Percentiles rank a stretch among this genome's conserved stretches.
These are phyloP conservation scores for Drepana falcataria DNA, from an alignment of 2,888 invertebrate species.

Conservation along the genomic window DNA sequence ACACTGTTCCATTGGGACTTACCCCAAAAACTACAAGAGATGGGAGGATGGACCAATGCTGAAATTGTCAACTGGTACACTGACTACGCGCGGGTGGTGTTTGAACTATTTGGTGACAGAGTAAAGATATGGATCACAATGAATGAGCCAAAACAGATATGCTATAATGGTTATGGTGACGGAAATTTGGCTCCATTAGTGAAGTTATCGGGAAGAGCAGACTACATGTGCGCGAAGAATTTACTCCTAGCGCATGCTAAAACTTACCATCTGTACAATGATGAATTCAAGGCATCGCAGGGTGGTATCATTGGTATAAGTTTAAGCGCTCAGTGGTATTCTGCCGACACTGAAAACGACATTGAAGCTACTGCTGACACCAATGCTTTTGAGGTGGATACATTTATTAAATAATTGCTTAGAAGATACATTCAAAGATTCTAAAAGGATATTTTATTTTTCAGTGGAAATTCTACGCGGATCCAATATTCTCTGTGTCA, in stretches of 20 bases:
- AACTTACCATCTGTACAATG: slow-evolving; percentile 53
- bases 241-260: slow-evolving; percentile 74
- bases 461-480: slow-evolving; percentile 75
- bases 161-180: slow-evolving; percentile 57
- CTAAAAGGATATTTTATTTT: slow-evolving; percentile 19
- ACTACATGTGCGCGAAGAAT: slow-evolving; percentile 68
- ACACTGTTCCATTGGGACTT: slow-evolving; percentile 77
- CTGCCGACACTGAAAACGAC: slow-evolving; percentile 38
- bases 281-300: slow-evolving; percentile 38
- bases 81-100: slow-evolving; percentile 64
- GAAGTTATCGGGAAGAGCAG: slow-evolving; percentile 53
- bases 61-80: slow-evolving; percentile 60
- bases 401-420: slow-evolving; percentile 9
- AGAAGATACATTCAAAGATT: background rate
- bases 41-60: slow-evolving; percentile 72
- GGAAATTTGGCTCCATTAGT: slow-evolving; percentile 41
- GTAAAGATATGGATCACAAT: slow-evolving; percentile 78
- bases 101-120: slow-evolving; percentile 61
- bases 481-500: slow-evolving; percentile 78
- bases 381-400: slow-evolving; percentile 24
- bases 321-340: slow-evolving; percentile 30
- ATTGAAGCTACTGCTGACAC: slow-evolving; percentile 51
- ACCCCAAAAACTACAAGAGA: slow-evolving; percentile 68
- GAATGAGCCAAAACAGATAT: slow-evolving; percentile 72
- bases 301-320: slow-evolving; percentile 37